These are phyloP conservation scores for Gephyroberyx darwinii DNA, from an alignment of 2,797 vertebrate species.

Conservation along the genomic window DNA sequence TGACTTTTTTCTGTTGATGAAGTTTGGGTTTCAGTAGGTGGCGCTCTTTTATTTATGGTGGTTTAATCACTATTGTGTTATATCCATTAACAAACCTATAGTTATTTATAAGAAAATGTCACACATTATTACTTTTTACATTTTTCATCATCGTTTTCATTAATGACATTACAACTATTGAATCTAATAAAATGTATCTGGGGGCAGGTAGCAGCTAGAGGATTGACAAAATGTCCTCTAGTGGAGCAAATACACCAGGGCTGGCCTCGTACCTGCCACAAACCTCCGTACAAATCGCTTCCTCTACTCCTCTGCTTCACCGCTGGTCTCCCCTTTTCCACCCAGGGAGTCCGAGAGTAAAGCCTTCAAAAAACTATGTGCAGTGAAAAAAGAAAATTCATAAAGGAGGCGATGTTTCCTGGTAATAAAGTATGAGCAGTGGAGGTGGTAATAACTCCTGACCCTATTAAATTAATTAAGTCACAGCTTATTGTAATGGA, in stretches of 20 bases:
- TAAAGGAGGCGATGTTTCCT: constrained; percentile 66
- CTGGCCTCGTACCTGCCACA: constrained; percentile 6
- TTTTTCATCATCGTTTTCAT: background rate
- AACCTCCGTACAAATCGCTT: constrained; percentile 12
- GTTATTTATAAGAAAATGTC: too few species aligned
- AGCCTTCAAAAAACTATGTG: constrained; percentile 34
- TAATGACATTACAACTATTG: background rate
- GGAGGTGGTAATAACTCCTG: constrained; percentile 79
- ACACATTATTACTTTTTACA: too few species aligned
- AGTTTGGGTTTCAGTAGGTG: too few species aligned
- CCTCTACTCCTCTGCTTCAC: background rate
- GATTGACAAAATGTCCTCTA: background rate
- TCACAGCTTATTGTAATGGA: constrained; percentile 73
- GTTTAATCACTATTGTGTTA: too few species aligned
- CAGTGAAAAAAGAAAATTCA: constrained; percentile 42
- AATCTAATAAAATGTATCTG: background rate
- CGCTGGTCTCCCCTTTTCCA: background rate
- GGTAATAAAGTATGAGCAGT: constrained; percentile 63
- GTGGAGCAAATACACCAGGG: background rate
- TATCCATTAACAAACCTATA: too few species aligned
- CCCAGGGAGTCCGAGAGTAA: constrained; percentile 22
- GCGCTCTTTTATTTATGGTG: too few species aligned
- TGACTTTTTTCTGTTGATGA: too few species aligned
- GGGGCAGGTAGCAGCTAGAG: background rate
- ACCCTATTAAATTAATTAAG: constrained; percentile 86